Evolutionary conservation across 2,797 vertebrate genomes (phyloP), one percentile per base, ranked within the genome.

Genomic region (Diceros bicornis): DNA sequence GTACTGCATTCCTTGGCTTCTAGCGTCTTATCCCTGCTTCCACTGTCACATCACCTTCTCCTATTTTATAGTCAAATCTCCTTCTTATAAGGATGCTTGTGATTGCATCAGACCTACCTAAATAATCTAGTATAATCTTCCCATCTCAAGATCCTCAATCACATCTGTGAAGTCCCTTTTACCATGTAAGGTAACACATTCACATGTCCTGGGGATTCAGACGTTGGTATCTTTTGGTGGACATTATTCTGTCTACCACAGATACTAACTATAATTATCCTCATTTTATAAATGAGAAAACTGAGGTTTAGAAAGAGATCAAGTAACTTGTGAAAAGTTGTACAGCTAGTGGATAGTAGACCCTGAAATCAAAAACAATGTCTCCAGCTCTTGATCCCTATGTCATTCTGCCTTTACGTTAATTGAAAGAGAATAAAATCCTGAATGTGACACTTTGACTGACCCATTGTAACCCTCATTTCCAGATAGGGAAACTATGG

Each of bases 241-340:
- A 4, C 14, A 16, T 92, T 87, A 83, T 61, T 52, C 61, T 79
- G 2, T 74, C 23, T 78, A 68, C 6, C 41, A 32, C 23, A 64
- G 20, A 9, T 34, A 52, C 50, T 52, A 74, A 50, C 14, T 69
- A 6, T 64, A 20, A 72, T 62, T 59, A 37, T 34, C 18, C 0
- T 84, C 7, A 62, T 32, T 68, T 41, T 62, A 74, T 37, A 84
- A 44, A n/a, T 81, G 44, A 72, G 78, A 96, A 77, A 81, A 61
- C 6, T 13, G 23, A 34, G 27, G 0, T 81, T 75, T 18, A 81
- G 34, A 75, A 87, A 95, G 3, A 23, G 23, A 82, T 72, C 14
- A 82, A n/a, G 7, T 55, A 72, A 78, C 13, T 91, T 78, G 17
- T 37, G 10, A 47, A 69, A 59, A 7, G 25, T 21, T 55, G 44